Base-by-base conservation (phyloP, 2,797 vertebrate genomes). In the Enteromius treurensis region DNA sequence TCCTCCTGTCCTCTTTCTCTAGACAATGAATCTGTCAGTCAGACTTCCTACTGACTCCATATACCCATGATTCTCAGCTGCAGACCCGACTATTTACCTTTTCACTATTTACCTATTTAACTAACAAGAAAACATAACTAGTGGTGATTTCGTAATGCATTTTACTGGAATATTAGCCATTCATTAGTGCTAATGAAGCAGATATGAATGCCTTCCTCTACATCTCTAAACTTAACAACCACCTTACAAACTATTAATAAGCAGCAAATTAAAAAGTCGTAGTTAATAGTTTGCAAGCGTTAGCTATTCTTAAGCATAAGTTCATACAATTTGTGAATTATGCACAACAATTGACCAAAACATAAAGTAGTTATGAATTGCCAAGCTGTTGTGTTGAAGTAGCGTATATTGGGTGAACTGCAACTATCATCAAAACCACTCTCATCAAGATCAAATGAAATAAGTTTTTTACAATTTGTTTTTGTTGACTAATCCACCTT, bases 1-100 rank as follows among this genome's bases (percentile, higher is more conserved):
- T 79, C 89, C 37, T 21, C 71, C 51, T 80, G 19, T 60, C 21
- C 86, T 42, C 83, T 55, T 64, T 17, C 73, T 69, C 79, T 21
- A 40, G 77, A 77, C 84, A 92, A 93, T 92, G 91, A 92, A 93
- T 92, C 90, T 81, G 53, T 89, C 92, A 89, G 87, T 90, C 91
- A 90, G 76, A 81, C 77, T 84, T 55, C 77, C 79, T 23, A 32
- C 32, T 14, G 89, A 91, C 80, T 85, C 89, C 88, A 91, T 90
- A n/a, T 90, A 89, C 42, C 68, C 73, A 74, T 62, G 83, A 88
- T 55, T 84, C 81, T 88, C 86, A 55, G 82, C 34, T 77, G 67
- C 58, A 68, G 79, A 68, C 47, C 26, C 15, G 23, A 14, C 37
- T 7, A 2, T 51, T 74, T 62, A 29, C 13, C 13, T 29, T 23